Evolutionary conservation across 2,113 vertebrate species (phyloP).

Genomic region (Petrocephalus microphthalmus): DNA sequence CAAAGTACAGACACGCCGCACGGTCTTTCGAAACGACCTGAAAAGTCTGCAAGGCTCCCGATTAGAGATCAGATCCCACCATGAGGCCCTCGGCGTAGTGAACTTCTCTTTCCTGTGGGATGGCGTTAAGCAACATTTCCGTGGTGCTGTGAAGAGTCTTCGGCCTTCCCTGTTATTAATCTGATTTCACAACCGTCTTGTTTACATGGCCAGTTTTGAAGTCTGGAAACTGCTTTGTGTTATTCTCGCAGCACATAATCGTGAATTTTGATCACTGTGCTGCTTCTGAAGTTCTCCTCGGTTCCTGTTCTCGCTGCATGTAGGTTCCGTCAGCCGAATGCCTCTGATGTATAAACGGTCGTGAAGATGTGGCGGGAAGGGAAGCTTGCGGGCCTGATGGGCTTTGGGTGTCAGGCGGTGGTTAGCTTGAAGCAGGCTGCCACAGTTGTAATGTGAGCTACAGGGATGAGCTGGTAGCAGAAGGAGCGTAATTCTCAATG

Average conservation of each 20-base stretch:
- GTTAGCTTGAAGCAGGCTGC: background rate
- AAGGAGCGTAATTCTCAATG: background rate
- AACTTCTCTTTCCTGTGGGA: background rate
- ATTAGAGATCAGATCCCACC: background rate
- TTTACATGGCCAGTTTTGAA: slow-evolving; percentile 28
- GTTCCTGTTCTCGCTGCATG: background rate
- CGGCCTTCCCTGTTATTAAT: slow-evolving; percentile 31
- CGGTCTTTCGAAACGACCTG: background rate
- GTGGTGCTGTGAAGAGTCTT: background rate
- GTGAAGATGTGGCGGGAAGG: background rate
- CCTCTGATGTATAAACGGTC: background rate
- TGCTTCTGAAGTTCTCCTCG: slow-evolving; percentile 23
- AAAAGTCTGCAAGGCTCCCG: background rate
- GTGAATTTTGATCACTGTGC: background rate
- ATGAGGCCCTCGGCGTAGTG: background rate
- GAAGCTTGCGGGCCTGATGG: background rate
- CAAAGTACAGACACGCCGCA: background rate
- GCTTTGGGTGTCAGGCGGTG: background rate
- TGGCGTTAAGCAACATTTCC: background rate
- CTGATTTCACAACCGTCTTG: slow-evolving; percentile 18
- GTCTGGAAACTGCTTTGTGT: slow-evolving; percentile 11
- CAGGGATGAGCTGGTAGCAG: background rate
- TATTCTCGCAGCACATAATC: slow-evolving; percentile 15
- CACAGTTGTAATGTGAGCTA: background rate
- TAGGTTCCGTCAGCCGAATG: background rate